Evolutionary conservation across 2,888 invertebrate species (phyloP), one percentile per base, ranked within the genome.

Genomic region (Myopa tessellatipennis): DNA sequence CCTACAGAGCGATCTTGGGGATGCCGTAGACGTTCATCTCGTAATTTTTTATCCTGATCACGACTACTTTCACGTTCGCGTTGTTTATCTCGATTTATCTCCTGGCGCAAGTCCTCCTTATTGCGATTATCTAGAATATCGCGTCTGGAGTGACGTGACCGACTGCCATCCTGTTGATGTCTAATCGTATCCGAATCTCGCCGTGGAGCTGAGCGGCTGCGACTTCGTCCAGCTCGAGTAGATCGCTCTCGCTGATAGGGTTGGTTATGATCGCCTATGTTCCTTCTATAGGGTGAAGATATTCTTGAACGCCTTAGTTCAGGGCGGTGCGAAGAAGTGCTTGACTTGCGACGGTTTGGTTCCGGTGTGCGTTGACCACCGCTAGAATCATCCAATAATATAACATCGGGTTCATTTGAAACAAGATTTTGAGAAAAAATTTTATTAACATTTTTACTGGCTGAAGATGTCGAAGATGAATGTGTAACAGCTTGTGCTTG

Each of bases 351-450:
- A 75, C 89, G 76, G 86, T 89, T 83, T 65, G 78, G 84, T 77
- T 84, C 85, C 63, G 89, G 89, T 74, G 89, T 87, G 60, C 90
- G 92, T 72, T 92, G 92, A 72, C 92, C 91, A 79, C 91, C 92
- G 81, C 93, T 93, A 83, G 92, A 91, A 86, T 94, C 93, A 86
- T 92, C 92, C 83, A 93, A 90, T 82, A 92, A 90, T 86, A 93
- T 93, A 81, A 93, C 91, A 84, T 92, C 92, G 81, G 90, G 88
- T 85, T 88, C 90, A 83, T 87, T 87, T 84, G 84, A 84, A 82
- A 88, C 90, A 82, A 82, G 82, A 81, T 82, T 87, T 85, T 85
- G 86, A 87, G 85, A 84, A 84, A 84, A 84, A 85, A 85, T 89
- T 83, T 83, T 85, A 85, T 87, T 89, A 87, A 83, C 87, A 85